Evolutionary conservation across 2,888 invertebrate genomes (phyloP).

Genomic region (Drosophila mimica): DNA sequence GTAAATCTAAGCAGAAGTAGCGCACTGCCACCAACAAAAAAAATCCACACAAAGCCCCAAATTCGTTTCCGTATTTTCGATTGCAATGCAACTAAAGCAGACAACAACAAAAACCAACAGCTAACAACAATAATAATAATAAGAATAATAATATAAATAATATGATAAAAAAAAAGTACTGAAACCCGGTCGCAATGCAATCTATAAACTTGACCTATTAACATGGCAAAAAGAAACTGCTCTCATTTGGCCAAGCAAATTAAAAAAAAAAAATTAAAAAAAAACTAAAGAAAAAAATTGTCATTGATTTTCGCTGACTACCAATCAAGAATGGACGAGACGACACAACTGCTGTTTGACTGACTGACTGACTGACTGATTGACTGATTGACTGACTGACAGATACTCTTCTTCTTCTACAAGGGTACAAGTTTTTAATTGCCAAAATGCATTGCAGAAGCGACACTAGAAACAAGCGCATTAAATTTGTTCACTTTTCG

Average conservation of each 20-base stretch:
- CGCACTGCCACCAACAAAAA: slow-evolving; percentile 30
- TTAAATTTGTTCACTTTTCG: slow-evolving; percentile 4
- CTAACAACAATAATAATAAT: slow-evolving; percentile 5
- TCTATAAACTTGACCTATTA: slow-evolving; percentile 76
- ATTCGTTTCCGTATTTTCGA: slow-evolving; percentile 65
- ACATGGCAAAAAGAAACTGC: slow-evolving; percentile 37
- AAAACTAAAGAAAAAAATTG: slow-evolving; percentile 7
- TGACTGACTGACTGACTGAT: background rate
- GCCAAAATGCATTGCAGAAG: slow-evolving; percentile 49
- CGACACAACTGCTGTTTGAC: background rate
- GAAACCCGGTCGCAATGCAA: slow-evolving; percentile 66
- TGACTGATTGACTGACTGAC: background rate
- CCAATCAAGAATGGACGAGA: slow-evolving; percentile 4
- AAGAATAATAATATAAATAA: background rate
- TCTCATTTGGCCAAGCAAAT: slow-evolving; percentile 32
- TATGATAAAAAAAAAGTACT: background rate
- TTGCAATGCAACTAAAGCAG: slow-evolving; percentile 32
- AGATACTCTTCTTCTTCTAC: background rate
- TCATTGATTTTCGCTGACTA: slow-evolving; percentile 53
- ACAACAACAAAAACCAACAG: background rate
- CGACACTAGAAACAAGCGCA: slow-evolving; percentile 21
- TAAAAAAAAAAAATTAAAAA: no score
- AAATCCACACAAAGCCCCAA: slow-evolving; percentile 10
- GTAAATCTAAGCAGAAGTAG: slow-evolving; percentile 30
- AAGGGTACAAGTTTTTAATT: slow-evolving; percentile 36